Conservation (phyloP, 2,797 vertebrate genomes). For the Notoglanidium macrostoma region DNA sequence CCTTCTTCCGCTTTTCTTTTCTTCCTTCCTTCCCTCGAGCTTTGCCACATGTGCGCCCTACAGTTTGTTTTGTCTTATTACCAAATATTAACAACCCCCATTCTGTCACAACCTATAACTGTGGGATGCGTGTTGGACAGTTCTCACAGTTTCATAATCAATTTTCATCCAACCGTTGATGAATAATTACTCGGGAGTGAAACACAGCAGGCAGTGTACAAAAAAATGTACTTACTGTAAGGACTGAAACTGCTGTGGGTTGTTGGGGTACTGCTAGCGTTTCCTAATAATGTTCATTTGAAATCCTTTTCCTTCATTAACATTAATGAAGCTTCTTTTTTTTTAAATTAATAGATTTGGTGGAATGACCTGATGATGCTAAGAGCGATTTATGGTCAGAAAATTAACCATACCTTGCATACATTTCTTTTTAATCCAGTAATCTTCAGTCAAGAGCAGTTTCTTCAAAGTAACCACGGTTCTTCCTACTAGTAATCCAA, state of each 20-base stretch:
- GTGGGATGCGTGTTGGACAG: not conserved
- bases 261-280: not conserved
- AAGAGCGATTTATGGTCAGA: not conserved
- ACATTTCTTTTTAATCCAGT: not conserved
- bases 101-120: not conserved
- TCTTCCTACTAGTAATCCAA: constrained; percentile 9
- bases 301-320: too few relatives aligned
- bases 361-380: not conserved
- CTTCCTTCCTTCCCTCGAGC: too few relatives aligned
- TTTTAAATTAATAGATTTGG: not conserved
- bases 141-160: not conserved
- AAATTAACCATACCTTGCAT: not conserved
- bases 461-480: not conserved
- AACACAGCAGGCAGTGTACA: not conserved
- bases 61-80: not conserved
- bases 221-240: not conserved
- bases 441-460: too few relatives aligned
- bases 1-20: not conserved
- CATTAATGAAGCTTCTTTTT: not conserved
- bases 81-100: not conserved
- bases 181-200: not conserved
- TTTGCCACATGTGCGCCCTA: not conserved
- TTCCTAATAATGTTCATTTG: not conserved
- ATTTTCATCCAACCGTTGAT: not conserved
- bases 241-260: not conserved